Conservation (phyloP, 2,797 vertebrate genomes). For the Leucoraja ocellata region DNA sequence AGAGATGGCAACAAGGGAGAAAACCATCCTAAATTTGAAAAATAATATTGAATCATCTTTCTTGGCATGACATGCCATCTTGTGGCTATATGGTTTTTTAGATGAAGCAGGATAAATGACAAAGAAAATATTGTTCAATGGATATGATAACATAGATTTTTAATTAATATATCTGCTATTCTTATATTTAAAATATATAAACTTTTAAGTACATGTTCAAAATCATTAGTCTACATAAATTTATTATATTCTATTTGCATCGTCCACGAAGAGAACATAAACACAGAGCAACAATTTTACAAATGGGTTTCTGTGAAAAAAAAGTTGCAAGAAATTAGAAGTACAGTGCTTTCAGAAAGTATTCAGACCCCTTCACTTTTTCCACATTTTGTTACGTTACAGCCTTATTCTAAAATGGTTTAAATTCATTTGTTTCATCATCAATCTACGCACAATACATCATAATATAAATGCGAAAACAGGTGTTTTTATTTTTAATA, state of each 20-base stretch:
- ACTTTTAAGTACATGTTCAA: background rate
- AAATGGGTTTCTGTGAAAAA: background rate
- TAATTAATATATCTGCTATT: background rate
- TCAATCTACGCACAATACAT: too few relatives aligned
- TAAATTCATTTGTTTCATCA: too few relatives aligned
- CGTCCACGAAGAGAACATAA: background rate
- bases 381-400: too few relatives aligned
- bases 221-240: background rate
- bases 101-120: background rate
- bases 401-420: too few relatives aligned
- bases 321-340: background rate
- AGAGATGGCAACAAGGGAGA: background rate
- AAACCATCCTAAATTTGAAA: background rate
- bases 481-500: too few relatives aligned
- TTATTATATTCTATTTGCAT: background rate
- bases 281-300: background rate
- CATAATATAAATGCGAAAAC: too few relatives aligned
- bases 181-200: background rate
- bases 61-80: background rate
- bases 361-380: too few relatives aligned
- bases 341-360: too few relatives aligned
- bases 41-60: background rate
- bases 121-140: background rate
- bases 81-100: background rate
- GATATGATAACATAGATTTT: background rate